Percentiles rank a stretch among this genome's conserved stretches.
phyloP scores from a whole-genome alignment of 2,888 invertebrate species.

The Sphaeridia pumilis region DNA sequence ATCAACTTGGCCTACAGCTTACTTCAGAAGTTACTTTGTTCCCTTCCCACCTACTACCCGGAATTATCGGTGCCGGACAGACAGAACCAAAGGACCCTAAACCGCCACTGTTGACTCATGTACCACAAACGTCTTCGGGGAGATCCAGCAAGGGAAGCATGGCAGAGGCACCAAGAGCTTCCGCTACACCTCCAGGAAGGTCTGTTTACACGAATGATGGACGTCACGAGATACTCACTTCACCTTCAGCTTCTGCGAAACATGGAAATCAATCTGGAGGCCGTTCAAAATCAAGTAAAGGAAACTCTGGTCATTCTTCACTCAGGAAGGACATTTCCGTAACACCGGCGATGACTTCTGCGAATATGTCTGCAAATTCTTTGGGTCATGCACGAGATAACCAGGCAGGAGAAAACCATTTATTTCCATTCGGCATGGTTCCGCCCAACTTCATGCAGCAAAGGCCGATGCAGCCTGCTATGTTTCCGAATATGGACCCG shows the following conservation, averaged over 20 bases:
- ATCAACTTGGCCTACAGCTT: constrained; percentile 31
- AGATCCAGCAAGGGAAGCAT: not conserved
- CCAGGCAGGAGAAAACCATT: too few species aligned
- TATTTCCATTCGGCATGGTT: too few species aligned
- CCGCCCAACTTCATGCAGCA: too few species aligned
- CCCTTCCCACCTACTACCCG: constrained; percentile 19
- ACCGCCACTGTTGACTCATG: not conserved
- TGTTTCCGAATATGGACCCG: constrained; percentile 29
- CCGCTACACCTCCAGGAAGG: too few species aligned
- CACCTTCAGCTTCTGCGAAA: not conserved
- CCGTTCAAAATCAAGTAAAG: constrained; percentile 14
- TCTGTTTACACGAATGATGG: too few species aligned
- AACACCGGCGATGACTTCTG: too few species aligned
- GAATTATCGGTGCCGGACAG: not conserved
- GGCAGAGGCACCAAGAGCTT: too few species aligned
- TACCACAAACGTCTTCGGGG: not conserved
- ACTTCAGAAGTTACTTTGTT: constrained; percentile 35
- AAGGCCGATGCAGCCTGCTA: constrained; percentile 4
- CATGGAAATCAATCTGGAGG: constrained; percentile 11
- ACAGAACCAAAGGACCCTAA: not conserved
- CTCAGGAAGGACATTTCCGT: constrained; percentile 4
- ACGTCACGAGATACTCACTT: not conserved
- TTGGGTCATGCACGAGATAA: too few species aligned
- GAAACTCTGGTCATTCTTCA: constrained; percentile 14
- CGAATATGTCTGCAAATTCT: too few species aligned